phyloP scores from a whole-genome alignment of 2,888 invertebrate genomes.

The Cerceris ruficornis region DNA sequence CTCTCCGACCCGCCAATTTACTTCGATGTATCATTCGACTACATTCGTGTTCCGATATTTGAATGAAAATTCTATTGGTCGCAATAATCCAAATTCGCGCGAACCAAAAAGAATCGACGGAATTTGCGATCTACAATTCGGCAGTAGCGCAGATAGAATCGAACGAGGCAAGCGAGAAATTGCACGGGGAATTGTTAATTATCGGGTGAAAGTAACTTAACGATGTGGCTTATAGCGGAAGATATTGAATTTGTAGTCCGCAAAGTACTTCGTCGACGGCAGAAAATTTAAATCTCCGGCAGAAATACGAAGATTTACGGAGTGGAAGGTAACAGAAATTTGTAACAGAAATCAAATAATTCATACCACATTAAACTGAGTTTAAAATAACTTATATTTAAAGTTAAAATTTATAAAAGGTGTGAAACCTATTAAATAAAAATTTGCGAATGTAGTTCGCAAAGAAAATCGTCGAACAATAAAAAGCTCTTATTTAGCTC shows the following conservation, averaged over 20 bases:
- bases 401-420: too few relatives aligned
- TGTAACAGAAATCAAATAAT: too few relatives aligned
- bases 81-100: slow-evolving; percentile 12
- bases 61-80: slow-evolving; percentile 13
- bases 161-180: slow-evolving; percentile 52
- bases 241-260: slow-evolving; percentile 37
- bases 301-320: background rate
- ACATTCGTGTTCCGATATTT: background rate
- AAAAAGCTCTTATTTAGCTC: too few relatives aligned
- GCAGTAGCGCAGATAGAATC: slow-evolving; percentile 33
- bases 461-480: too few relatives aligned
- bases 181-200: slow-evolving; percentile 60
- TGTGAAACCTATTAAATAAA: too few relatives aligned
- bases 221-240: slow-evolving; percentile 45
- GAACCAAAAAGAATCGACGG: slow-evolving; percentile 34
- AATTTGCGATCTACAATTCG: slow-evolving; percentile 26
- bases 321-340: too few relatives aligned
- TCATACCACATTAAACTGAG: too few relatives aligned
- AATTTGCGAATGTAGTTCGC: too few relatives aligned
- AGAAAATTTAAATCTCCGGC: slow-evolving; percentile 30
- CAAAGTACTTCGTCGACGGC: slow-evolving; percentile 32
- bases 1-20: background rate
- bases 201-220: slow-evolving; percentile 56
- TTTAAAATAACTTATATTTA: too few relatives aligned
- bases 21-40: background rate